These are phyloP conservation scores for Lagodon rhomboides DNA, from an alignment of 2,797 vertebrate species.

Conservation along the genomic window DNA sequence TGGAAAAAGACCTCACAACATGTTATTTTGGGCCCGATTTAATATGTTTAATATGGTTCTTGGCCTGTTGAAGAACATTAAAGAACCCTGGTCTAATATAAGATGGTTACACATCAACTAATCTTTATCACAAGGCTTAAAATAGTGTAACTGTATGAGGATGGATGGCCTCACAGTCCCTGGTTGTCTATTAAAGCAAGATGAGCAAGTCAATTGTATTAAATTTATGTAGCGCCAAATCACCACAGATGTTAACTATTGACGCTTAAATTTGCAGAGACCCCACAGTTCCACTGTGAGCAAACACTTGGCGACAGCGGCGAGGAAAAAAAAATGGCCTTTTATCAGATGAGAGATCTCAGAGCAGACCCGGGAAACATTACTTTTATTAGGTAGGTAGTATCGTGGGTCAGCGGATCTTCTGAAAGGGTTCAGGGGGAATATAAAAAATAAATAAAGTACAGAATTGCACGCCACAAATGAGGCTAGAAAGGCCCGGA, in stretches of 20 bases:
- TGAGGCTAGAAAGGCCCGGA: background rate
- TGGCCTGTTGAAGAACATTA: no score
- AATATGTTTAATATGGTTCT: no score
- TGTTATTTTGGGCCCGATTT: no score
- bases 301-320: no score
- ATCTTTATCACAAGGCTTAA: background rate
- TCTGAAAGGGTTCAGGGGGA: background rate
- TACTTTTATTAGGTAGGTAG: constrained; percentile 1
- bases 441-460: background rate
- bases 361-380: background rate
- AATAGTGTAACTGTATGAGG: background rate
- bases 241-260: no score
- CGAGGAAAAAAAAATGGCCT: no score
- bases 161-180: background rate
- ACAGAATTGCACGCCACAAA: background rate
- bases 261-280: no score
- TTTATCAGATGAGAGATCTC: no score
- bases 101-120: background rate
- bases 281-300: no score
- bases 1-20: no score
- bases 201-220: no score
- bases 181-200: background rate
- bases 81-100: background rate
- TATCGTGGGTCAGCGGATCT: background rate
- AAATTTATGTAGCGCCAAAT: no score